Percentiles rank a stretch among this genome's conserved stretches.
phyloP scores from a whole-genome alignment of 2,113 vertebrate genomes.

The Conger conger region DNA sequence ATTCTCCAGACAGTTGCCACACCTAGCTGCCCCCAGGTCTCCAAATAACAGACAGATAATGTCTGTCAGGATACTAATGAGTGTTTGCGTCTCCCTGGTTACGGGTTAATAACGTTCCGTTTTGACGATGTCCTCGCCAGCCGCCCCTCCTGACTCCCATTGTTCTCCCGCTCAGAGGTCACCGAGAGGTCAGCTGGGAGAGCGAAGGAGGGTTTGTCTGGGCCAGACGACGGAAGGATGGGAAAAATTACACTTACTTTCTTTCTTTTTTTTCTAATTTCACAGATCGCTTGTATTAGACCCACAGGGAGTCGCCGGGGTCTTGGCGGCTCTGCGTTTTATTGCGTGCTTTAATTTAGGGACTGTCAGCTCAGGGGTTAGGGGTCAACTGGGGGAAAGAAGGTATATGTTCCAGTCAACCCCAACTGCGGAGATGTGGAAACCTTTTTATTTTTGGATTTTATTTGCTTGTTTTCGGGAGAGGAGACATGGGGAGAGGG shows the following conservation, averaged over 20 bases:
- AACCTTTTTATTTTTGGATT: constrained; percentile 25
- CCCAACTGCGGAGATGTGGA: neutral
- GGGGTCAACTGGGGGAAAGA: neutral
- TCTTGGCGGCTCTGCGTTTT: neutral
- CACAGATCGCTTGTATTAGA: constrained; percentile 12
- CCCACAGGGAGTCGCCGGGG: constrained; percentile 5
- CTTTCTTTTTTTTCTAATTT: neutral
- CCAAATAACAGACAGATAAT: constrained; percentile 28
- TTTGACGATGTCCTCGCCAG: constrained; percentile 19
- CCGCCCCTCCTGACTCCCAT: constrained; percentile 14
- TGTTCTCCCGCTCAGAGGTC: constrained; percentile 25
- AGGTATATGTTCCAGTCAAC: neutral
- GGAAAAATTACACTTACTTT: neutral
- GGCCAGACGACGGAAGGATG: neutral
- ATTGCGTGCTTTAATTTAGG: constrained; percentile 21
- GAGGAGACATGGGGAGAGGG: constrained; percentile 5
- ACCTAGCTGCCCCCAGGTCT: neutral
- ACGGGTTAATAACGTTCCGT: constrained; percentile 26
- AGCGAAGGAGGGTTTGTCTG: constrained; percentile 17
- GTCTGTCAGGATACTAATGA: neutral
- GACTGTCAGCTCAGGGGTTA: neutral
- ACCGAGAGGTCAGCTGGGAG: constrained; percentile 20
- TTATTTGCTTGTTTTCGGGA: constrained; percentile 31
- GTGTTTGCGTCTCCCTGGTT: constrained; percentile 24
- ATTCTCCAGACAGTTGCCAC: neutral